Base-by-base conservation (phyloP, 1,140 invertebrate genomes). In the Micrasema minimum region DNA sequence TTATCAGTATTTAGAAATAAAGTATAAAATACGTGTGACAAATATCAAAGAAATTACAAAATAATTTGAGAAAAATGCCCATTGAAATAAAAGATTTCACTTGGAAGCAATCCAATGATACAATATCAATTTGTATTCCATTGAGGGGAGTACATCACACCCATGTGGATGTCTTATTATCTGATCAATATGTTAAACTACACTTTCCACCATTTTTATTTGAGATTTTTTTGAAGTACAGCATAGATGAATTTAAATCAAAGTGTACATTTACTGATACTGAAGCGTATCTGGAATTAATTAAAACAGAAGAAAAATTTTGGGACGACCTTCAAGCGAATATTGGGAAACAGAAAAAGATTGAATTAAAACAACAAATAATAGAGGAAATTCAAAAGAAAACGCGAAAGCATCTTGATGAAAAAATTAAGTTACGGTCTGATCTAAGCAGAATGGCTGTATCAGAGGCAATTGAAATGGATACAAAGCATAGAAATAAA, bases 51-150 rank as follows among this genome's bases (percentile, higher is more conserved):
- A 53, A 51, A 50, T 10, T 53, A 46, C 22, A 46, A 41, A 22
- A 37, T 51, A 51, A 59, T 31, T 35, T 48, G 22, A 43, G 41
- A 35, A 72, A 61, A 10, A 92, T 92, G 90, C 90, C 90, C n/a
- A 88, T 92, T 75, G 71, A 90, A 75, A 81, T 92, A 5, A 90
- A 90, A 81, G 86, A 91, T 81, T 90, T 84, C 76, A 86, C 83
- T 45, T 92, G 91, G 91, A 86, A 84, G 53, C 90, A 92, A 82
- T 89, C 87, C 2, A 72, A 78, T 26, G 80, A 85, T 41, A 79
- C 75, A 22, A 75, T 91, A 18, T 82, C 87, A 43, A 83, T 92
- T 72, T 80, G 82, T 71, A 82, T 90, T 9, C 87, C 88, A 22
- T 73, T 90, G 31, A 85, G 80, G 50, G 83, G 77, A 11, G 84